Evolutionary conservation across 2,113 vertebrate species (phyloP), one percentile per base, ranked within the genome.

Genomic region (Colius striatus): DNA sequence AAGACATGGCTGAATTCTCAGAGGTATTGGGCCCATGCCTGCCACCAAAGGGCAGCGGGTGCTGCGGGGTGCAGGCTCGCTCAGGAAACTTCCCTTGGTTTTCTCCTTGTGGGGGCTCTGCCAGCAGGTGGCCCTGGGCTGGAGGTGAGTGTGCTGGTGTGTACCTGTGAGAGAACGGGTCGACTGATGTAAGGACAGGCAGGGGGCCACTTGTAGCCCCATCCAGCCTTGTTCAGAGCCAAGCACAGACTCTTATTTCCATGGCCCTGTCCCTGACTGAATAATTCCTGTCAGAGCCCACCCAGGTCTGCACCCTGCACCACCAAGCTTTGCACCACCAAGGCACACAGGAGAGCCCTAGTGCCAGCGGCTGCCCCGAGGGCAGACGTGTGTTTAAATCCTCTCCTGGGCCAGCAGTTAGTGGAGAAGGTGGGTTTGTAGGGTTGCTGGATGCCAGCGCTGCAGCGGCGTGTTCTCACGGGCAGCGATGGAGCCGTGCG

Each of bases 261-360:
- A 0, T 1, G 27, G 48, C 5, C 2, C 50, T 2, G 5, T 51
- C 48, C 41, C 48, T 45, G 19, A 45, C 61, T 60, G 13, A 7
- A 16, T 22, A 5, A 74, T 48, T 34, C 36, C 7, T 3, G 2
- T 48, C 55, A 34, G 45, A 85, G 68, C 27, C 38, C 36, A 68
- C 22, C n/a, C 5, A 11, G n/a, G 29, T 75, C 62, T 57, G 77
- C 48, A 22, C 14, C 36, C 58, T 6, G 5, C 1, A 1, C 21
- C 1, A 1, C 21, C 45, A 63, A 41, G 43, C 38, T 74, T 60
- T 32, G 58, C 54, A 58, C n/a, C 50, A 16, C 54, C 25, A 2
- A 5, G 23, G 50, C 21, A 13, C 3, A 2, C 14, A 3, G 70
- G 48, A 54, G 58, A 67, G 18, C 54, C 48, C 32, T 26, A 6